Percentiles rank a stretch among this genome's conserved stretches.
Conservation (phyloP, 2,797 vertebrate genomes). For the Serranus cabrilla region DNA sequence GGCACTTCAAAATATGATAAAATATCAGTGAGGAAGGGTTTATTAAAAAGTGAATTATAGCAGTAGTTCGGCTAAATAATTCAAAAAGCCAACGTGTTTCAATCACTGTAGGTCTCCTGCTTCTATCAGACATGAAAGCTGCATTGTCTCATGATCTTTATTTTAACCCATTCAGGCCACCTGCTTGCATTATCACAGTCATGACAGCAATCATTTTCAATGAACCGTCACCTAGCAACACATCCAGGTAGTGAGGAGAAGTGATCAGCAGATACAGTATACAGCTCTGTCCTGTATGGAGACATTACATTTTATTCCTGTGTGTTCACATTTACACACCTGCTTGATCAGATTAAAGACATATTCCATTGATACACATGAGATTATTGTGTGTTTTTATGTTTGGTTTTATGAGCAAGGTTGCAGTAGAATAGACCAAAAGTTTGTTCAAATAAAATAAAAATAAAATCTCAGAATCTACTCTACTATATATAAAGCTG, state of each 20-base stretch:
- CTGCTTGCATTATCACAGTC: conserved; percentile 31
- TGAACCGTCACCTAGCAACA: conserved; percentile 72
- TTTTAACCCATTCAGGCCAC: conserved; percentile 28
- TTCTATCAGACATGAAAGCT: not conserved
- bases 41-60: no score
- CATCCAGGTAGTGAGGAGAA: conserved; percentile 32
- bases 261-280: conserved; percentile 36
- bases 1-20: no score
- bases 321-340: not conserved
- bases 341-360: no score
- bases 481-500: not conserved
- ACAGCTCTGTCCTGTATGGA: conserved; percentile 26
- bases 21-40: no score
- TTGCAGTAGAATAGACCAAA: not conserved
- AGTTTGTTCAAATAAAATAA: no score
- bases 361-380: no score
- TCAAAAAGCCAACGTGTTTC: no score
- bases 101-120: no score
- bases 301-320: not conserved
- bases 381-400: not conserved
- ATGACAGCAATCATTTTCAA: conserved; percentile 42
- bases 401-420: not conserved
- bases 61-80: no score
- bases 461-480: not conserved
- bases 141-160: not conserved